Evolutionary conservation across 2,797 vertebrate genomes (phyloP), one percentile per base, ranked within the genome.

Genomic region (Spinus olivaceus): DNA sequence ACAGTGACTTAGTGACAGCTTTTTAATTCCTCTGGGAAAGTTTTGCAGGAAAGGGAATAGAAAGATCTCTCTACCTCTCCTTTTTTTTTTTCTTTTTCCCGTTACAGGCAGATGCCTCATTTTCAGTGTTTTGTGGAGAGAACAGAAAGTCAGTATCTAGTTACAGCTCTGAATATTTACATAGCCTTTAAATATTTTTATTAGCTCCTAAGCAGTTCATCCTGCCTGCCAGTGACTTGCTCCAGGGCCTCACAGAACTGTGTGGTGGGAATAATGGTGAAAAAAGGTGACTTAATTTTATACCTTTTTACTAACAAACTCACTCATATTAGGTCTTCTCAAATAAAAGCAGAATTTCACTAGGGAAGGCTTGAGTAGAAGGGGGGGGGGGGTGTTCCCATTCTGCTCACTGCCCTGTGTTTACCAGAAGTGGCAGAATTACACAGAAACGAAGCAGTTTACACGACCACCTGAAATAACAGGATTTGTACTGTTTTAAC

Each of bases 401-500:
- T 46, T 57, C 41, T 72, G 44, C 51, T 32, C 59, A 47, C 61
- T 67, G 59, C 37, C 88, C 72, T 21, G 2, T 72, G 49, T 82
- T 72, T 81, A 49, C 30, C 82, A 78, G 59, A 35, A 63, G n/a
- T 24, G 33, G 67, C 59, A 93, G 63, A 79, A 88, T 72, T 79
- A 74, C 65, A 92, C 37, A 51, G 69, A 73, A 96, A 90, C 42
- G 10, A 67, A 91, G 88, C 81, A 80, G 64, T 90, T 94, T 92
- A 93, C 41, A 80, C 37, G 92, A 81, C 64, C 92, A 94, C 86
- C 92, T 94, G 91, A 97, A 97, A 97, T 86, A 96, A 97, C 63
- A 95, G 51, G 49, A 79, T 86, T 79, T 94, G 79, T 50, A 63
- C 76, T 81, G 77, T 86, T 89, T 85, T 60, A 90, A 87, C 82